Conservation (phyloP, 2,797 vertebrate genomes). For the Kryptopterus vitreolus region DNA sequence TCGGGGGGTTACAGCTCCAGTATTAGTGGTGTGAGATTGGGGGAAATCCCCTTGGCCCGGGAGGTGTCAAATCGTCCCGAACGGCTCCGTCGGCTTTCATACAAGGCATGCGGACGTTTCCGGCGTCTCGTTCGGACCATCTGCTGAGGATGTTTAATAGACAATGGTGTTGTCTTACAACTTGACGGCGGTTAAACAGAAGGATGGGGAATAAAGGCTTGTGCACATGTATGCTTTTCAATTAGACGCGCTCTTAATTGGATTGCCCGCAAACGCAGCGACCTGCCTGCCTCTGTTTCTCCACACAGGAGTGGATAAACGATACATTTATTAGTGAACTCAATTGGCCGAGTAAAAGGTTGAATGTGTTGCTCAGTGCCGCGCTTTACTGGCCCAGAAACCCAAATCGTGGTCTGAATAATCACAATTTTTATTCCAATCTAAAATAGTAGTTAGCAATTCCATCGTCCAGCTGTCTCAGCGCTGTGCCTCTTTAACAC, state of each 20-base stretch:
- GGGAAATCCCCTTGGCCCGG: background rate
- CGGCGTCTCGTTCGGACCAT: slow-evolving; percentile 13
- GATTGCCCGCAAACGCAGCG: slow-evolving; percentile 9
- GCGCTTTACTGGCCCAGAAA: background rate
- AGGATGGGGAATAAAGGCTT: slow-evolving; percentile 38
- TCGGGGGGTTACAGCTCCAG: slow-evolving; percentile 7
- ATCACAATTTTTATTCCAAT: too few relatives aligned
- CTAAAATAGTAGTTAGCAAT: too few relatives aligned
- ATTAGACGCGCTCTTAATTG: slow-evolving; percentile 45
- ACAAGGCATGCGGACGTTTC: background rate
- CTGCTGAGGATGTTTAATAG: slow-evolving; percentile 29
- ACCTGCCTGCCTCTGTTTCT: slow-evolving; percentile 11
- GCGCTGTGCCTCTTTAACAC: too few relatives aligned
- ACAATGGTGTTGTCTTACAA: slow-evolving; percentile 48
- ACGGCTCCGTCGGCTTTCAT: background rate
- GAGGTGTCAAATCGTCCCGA: background rate
- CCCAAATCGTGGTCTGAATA: background rate
- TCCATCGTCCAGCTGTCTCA: too few relatives aligned
- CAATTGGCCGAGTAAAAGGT: background rate
- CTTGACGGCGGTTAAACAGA: slow-evolving; percentile 19
- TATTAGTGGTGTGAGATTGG: background rate
- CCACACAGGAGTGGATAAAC: background rate
- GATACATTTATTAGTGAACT: background rate
- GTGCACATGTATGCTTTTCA: slow-evolving; percentile 31
- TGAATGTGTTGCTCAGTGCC: too few relatives aligned